Conservation (phyloP, 2,797 vertebrate genomes). For the Setipinna tenuifilis region DNA sequence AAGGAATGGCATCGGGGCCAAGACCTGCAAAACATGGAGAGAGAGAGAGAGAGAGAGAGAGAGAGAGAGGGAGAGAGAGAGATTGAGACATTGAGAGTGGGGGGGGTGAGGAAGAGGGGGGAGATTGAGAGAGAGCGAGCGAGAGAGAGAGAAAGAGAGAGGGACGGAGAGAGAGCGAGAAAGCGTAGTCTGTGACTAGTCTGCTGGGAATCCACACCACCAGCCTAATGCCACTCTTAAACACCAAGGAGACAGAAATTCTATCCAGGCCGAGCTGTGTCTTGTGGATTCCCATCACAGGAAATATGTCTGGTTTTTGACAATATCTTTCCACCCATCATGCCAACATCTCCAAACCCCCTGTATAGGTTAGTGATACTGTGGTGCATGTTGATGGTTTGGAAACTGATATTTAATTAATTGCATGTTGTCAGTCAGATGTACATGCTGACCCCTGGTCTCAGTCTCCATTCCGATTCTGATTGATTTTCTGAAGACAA, state of each 20-base stretch:
- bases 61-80: no score
- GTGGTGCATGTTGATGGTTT: not conserved
- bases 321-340: not conserved
- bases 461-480: not conserved
- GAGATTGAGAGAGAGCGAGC: not conserved
- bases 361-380: not conserved
- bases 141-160: not conserved
- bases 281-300: not conserved
- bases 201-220: not conserved
- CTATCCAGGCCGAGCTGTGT: constrained; percentile 4
- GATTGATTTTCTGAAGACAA: constrained; percentile 22
- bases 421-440: constrained; percentile 11
- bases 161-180: not conserved
- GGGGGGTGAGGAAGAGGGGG: not conserved
- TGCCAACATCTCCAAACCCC: not conserved
- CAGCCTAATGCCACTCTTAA: not conserved
- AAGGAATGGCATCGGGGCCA: constrained; percentile 1
- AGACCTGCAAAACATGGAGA: constrained; percentile 14
- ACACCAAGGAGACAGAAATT: not conserved
- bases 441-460: constrained; percentile 8
- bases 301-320: not conserved
- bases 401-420: not conserved
- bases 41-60: not conserved
- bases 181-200: not conserved
- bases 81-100: no score